Evolutionary conservation across 2,113 vertebrate genomes (phyloP), one percentile per base, ranked within the genome.

Genomic region (Rhinolophus sinicus): DNA sequence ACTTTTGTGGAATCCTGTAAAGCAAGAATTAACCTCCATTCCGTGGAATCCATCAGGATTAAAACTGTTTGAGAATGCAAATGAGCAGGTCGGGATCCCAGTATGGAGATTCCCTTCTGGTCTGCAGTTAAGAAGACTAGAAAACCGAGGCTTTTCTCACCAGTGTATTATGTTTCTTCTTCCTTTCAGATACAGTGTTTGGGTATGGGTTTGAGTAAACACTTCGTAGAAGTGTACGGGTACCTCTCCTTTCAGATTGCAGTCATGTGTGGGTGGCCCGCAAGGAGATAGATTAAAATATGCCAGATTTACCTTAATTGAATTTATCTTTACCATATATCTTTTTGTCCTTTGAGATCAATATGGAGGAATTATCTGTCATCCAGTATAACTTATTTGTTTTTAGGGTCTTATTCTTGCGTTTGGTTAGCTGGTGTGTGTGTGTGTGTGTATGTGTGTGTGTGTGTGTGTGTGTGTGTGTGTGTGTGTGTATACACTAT

Each of bases 321-420:
- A 85, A 54, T 76, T 95, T 64, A 64, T 89, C 10, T 88, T 91
- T 88, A 87, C 16, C n/a, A 90, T 47, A 87, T 62, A 92, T 70
- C 10, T 90, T 0, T 13, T 89, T 96, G 30, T 86, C 21, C 58
- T 69, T 82, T 73, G n/a, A 84, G 10, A 67, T 72, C 26, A 69
- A 88, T 15, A 72, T 18, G 38, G 52, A 67, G 40, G 47, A 30
- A 54, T 70, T 82, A 54, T 92, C 47, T 78, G 13, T 91, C 26
- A 64, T 81, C 26, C 62, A 86, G 1, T 47, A 8, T 60, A 77
- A 77, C 14, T 89, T 70, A 76, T 15, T 89, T 70, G 11, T 72
- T 93, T 64, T 35, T 50, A 58, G 22, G 9, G 22, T 64, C 13
- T 87, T 95, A 73, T 12, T 10, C 28, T 26, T 77, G 2, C 65